Conservation (phyloP, 2,113 vertebrate species). For the Tapirus terrestris region DNA sequence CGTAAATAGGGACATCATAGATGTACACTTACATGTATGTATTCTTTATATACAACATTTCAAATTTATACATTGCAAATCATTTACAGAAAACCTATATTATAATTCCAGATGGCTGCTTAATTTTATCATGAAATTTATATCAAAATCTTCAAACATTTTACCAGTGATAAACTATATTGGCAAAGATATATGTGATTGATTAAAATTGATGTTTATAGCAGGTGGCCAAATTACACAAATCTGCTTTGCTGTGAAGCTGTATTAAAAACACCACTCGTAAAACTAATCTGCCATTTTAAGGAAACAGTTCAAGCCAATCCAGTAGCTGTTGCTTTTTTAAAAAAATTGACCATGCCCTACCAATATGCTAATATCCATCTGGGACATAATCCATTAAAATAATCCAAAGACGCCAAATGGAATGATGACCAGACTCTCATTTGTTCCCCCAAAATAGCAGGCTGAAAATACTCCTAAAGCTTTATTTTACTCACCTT, state of each 20-base stretch:
- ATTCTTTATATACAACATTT: neutral
- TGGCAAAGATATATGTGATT: conserved; percentile 78
- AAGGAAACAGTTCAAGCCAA: conserved; percentile 81
- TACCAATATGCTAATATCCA: conserved; percentile 84
- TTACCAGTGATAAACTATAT: conserved; percentile 69
- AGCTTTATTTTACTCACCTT: neutral
- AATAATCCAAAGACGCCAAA: conserved; percentile 83
- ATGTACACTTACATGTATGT: neutral
- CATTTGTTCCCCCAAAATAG: neutral
- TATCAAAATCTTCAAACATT: conserved; percentile 75
- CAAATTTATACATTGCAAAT: conserved; percentile 34
- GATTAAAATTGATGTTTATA: conserved; percentile 82
- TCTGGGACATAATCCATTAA: conserved; percentile 86
- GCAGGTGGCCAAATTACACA: conserved; percentile 81
- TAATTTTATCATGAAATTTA: conserved; percentile 76
- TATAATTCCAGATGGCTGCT: conserved; percentile 71
- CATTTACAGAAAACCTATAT: conserved; percentile 39
- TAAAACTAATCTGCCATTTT: conserved; percentile 84
- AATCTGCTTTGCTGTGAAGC: conserved; percentile 79
- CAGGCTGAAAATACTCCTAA: neutral
- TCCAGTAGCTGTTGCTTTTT: conserved; percentile 75
- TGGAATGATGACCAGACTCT: conserved; percentile 42
- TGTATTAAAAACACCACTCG: conserved; percentile 72
- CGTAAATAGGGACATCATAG: neutral
- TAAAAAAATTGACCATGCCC: conserved; percentile 70